phyloP scores from a whole-genome alignment of 2,888 invertebrate genomes.

The Dromius quadrimaculatus region DNA sequence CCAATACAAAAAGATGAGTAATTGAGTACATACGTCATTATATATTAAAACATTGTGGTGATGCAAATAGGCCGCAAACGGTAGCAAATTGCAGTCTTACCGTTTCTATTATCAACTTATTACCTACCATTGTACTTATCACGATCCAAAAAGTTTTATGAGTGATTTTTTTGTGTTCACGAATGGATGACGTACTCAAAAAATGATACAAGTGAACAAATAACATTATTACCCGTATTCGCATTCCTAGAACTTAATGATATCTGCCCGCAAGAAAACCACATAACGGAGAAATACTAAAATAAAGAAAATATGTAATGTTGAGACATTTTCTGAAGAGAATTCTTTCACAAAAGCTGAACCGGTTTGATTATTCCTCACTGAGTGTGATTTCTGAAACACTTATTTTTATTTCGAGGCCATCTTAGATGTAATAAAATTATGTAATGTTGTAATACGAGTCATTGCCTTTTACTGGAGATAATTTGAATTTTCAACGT shows the following conservation, averaged over 20 bases:
- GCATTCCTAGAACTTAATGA: slow-evolving; percentile 3
- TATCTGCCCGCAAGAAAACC: neutral
- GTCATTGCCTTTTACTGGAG: slow-evolving; percentile 31
- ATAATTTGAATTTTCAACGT: slow-evolving; percentile 37
- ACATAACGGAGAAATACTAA: slow-evolving; percentile 1
- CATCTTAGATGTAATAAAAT: slow-evolving; percentile 32
- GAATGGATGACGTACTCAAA: too few species aligned
- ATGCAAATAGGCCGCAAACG: too few species aligned
- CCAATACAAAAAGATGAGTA: too few species aligned
- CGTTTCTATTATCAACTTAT: too few species aligned
- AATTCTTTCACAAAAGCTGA: slow-evolving; percentile 21
- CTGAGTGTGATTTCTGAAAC: slow-evolving; percentile 27
- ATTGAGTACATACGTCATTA: too few species aligned
- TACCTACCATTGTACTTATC: too few species aligned
- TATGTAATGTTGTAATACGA: slow-evolving; percentile 37
- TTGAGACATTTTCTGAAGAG: slow-evolving; percentile 8
- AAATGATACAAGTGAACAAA: too few species aligned
- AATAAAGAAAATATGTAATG: slow-evolving; percentile 35
- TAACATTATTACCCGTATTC: neutral
- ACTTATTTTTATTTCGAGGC: slow-evolving; percentile 25
- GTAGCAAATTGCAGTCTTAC: too few species aligned
- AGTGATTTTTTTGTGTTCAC: too few species aligned
- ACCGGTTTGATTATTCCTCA: slow-evolving; percentile 40
- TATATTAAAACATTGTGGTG: too few species aligned
- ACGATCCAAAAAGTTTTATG: too few species aligned